These are phyloP conservation scores for Paguma larvata DNA, from an alignment of 2,797 vertebrate genomes.

Conservation along the genomic window DNA sequence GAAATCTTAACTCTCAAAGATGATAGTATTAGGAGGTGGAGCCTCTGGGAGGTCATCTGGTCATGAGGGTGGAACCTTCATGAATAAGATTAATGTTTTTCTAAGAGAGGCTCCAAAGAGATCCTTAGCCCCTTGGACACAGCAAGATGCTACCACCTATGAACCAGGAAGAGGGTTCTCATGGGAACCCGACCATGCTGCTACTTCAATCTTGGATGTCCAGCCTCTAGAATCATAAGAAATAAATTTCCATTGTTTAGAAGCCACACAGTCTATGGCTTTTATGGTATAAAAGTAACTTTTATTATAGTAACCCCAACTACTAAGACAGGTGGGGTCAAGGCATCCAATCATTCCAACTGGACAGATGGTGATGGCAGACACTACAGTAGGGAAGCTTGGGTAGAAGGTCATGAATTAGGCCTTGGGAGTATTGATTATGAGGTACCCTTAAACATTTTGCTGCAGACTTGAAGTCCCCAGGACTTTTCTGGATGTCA, in stretches of 20 bases:
- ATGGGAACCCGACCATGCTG: not conserved
- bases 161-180: not conserved
- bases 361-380: not conserved
- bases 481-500: not conserved
- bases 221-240: not conserved
- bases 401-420: not conserved
- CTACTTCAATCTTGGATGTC: not conserved
- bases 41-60: not conserved
- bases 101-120: not conserved
- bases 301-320: not conserved
- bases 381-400: not conserved
- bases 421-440: not conserved
- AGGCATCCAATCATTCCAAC: not conserved
- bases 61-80: not conserved
- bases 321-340: not conserved
- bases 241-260: not conserved
- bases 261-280: not conserved
- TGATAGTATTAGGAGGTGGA: not conserved
- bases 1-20: not conserved
- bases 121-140: not conserved
- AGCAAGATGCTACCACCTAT: not conserved
- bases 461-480: not conserved
- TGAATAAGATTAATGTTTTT: not conserved
- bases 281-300: not conserved
- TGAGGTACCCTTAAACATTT: not conserved